phyloP scores from a whole-genome alignment of 2,888 invertebrate species.

The Pilophorus perplexus region DNA sequence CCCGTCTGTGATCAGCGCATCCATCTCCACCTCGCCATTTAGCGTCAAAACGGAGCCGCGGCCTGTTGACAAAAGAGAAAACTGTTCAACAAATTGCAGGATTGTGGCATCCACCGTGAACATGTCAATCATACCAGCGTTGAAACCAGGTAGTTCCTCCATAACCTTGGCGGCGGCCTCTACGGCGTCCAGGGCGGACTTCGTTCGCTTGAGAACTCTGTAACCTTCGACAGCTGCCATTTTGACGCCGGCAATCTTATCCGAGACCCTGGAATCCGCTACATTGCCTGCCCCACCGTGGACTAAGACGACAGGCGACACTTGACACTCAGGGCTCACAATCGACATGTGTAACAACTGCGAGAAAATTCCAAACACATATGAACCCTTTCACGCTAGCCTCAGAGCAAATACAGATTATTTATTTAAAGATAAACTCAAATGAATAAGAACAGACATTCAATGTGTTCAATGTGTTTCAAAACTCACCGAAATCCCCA shows the following conservation, averaged over 20 bases:
- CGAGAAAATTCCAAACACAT: no score
- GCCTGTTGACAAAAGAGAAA: conserved; percentile 52
- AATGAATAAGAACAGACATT: no score
- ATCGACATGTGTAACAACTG: no score
- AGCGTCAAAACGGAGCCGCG: conserved; percentile 76
- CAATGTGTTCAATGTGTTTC: no score
- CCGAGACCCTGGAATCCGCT: conserved; percentile 61
- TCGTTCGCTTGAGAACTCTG: conserved; percentile 57
- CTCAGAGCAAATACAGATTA: no score
- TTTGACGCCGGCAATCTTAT: conserved; percentile 66
- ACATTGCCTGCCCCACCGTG: conserved; percentile 83
- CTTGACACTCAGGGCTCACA: no score
- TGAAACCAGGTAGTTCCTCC: conserved; percentile 76
- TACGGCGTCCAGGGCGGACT: conserved; percentile 70
- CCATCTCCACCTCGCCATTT: conserved; percentile 78
- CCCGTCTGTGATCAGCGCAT: conserved; percentile 81
- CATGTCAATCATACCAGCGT: conserved; percentile 69
- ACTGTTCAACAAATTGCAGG: no score
- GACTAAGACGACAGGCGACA: conserved; percentile 67
- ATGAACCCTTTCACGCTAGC: no score
- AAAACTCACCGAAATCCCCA: no score
- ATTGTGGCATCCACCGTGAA: no score
- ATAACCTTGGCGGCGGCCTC: conserved; percentile 73
- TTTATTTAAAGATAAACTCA: no score
- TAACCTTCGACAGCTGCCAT: conserved; percentile 64